Conservation (phyloP, 2,797 vertebrate genomes). For the Miichthys miiuy region DNA sequence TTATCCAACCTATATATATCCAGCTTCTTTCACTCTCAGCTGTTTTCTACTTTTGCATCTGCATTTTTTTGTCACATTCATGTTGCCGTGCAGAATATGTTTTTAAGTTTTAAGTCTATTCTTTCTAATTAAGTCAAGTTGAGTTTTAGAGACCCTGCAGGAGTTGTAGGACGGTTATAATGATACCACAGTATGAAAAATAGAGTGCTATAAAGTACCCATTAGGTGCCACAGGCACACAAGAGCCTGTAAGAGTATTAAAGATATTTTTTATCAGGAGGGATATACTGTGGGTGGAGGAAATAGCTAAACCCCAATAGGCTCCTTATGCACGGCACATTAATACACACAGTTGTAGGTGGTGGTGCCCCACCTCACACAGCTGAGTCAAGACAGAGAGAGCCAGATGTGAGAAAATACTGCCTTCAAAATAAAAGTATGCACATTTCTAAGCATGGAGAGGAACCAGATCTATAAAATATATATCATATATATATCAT, state of each 20-base stretch:
- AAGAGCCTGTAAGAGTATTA: background rate
- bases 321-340: background rate
- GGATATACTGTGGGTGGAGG: background rate
- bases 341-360: background rate
- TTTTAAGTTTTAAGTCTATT: background rate
- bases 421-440: slow-evolving; percentile 51
- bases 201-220: background rate
- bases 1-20: background rate
- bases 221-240: background rate
- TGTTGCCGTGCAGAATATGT: background rate
- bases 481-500: no score
- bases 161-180: background rate
- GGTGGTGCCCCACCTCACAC: slow-evolving; percentile 9
- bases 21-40: background rate
- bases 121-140: background rate
- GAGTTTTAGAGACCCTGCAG: background rate
- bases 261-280: background rate
- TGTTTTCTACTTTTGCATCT: background rate
- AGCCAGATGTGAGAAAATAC: background rate
- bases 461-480: background rate
- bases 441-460: background rate
- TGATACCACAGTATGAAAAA: background rate
- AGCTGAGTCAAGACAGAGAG: slow-evolving; percentile 1
- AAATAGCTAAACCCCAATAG: background rate
- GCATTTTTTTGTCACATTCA: background rate